Evolutionary conservation across 1,140 invertebrate genomes (phyloP), one percentile per base, ranked within the genome.

Genomic region (Tigriopus japonicus): DNA sequence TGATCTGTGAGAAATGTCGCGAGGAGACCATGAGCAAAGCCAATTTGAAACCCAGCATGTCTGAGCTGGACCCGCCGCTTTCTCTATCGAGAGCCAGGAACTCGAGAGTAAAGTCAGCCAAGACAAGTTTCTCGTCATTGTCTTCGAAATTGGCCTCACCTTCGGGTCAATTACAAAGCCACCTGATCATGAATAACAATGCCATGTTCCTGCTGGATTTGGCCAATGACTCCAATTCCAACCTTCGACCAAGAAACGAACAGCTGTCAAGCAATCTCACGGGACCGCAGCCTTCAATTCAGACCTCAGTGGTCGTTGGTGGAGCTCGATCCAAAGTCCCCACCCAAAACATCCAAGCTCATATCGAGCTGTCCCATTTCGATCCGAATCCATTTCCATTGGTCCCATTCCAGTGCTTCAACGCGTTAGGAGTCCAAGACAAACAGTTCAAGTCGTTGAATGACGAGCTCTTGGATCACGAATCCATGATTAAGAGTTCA

Each of bases 131-230:
- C 1, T 59, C 62, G 6, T 55, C 56, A 12, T 53, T 64, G 54
- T 64, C 59, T 60, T 69, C 64, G 21, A 70, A 61, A 55, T 51
- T 69, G 45, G 68, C 68, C 1, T 70, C 70, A 14, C 62, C 75
- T 14, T 65, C 67, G 14, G 28, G 28, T 35, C 66, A 66, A 53
- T 63, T 67, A 13, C 81, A 87, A 51, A 79, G 82, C 6, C 87
- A 92, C 68, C 69, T 82, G 14, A 77, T 84, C 0, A 86, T 97
- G 75, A 86, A 85, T 63, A 87, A 90, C 68, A 98, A 98, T 71
- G 89, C 93, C 0, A 80, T 92, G 73, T 98, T 97, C 69, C 71
- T 97, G 12, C 72, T 98, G 56, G 90, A 95, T 68, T 70, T 98
- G 52, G 83, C 84, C 1, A 83, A 84, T 64, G 79, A 85, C 0